phyloP scores from a whole-genome alignment of 2,888 invertebrate genomes.

The Lithophane socia region DNA sequence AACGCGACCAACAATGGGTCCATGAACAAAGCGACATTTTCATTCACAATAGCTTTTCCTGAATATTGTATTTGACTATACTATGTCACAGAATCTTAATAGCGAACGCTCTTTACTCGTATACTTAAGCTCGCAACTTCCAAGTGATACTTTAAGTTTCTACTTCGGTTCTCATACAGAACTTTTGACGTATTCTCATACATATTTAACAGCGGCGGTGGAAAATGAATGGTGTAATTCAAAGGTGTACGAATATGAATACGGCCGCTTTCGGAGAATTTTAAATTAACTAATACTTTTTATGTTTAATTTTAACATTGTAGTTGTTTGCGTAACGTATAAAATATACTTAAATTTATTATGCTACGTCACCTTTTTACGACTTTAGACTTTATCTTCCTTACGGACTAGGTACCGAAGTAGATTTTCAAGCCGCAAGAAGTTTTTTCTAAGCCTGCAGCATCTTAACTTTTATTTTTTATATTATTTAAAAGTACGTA shows the following conservation, averaged over 20 bases:
- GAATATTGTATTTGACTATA: constrained; percentile 88
- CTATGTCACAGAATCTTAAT: constrained; percentile 80
- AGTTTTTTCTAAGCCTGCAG: not conserved
- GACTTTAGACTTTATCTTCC: not conserved
- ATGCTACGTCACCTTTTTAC: not conserved
- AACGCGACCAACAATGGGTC: constrained; percentile 81
- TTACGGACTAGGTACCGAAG: not conserved
- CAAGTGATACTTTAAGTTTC: constrained; percentile 76
- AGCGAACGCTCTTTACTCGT: constrained; percentile 72
- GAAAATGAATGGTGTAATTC: constrained; percentile 76
- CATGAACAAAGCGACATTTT: constrained; percentile 87
- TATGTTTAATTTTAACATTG: constrained; percentile 50
- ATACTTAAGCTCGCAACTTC: constrained; percentile 60
- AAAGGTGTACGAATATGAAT: constrained; percentile 67
- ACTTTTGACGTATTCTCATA: constrained; percentile 80
- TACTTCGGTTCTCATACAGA: constrained; percentile 74
- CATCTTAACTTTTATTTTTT: not conserved
- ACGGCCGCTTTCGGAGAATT: constrained; percentile 63
- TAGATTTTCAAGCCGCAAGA: not conserved
- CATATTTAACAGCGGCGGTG: constrained; percentile 78
- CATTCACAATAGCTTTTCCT: constrained; percentile 86
- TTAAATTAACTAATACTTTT: constrained; percentile 64
- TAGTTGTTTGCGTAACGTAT: not conserved
- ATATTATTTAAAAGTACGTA: not conserved
- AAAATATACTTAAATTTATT: not conserved